Evolutionary conservation across 2,113 vertebrate genomes (phyloP), one percentile per base, ranked within the genome.

Genomic region (Falcunculus frontatus): DNA sequence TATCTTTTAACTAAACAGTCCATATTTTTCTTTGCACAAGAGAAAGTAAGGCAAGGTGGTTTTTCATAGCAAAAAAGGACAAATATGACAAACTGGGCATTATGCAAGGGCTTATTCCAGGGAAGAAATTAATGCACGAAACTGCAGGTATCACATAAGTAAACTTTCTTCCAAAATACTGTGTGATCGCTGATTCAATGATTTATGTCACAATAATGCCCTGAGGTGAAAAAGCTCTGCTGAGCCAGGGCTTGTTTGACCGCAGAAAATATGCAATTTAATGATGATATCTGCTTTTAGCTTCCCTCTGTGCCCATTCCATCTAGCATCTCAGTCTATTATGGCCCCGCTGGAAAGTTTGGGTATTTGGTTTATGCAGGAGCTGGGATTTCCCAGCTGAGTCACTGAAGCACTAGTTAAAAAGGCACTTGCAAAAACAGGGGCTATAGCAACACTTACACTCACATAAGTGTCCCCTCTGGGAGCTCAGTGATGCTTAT

Each of bases 351-450:
- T 76, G 73, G 86, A 84, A 95, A 77, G 88, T 93, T 90, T 90
- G 90, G 79, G 53, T 78, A 39, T 91, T 93, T 87, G 75, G 73
- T 89, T 96, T 72, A 72, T 63, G 69, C 76, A 87, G 80, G 41
- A 78, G 91, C 84, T 89, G 89, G 86, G 73, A 89, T 95, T 95
- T 86, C 90, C 95, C 89, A 93, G 73, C 64, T 72, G 91, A 92
- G 84, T 75, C 89, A 92, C 87, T 78, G 50, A 86, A 70, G 33
- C 52, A 22, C 42, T 16, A 49, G 76, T 60, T 92, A 91, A 84
- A 73, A 83, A 63, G 62, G 75, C 53, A 88, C 41, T 59, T 80
- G 63, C 75, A 90, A 49, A 88, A 93, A 63, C 4, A 84, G 68
- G 47, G 73, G 21, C 88, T 56, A 32, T 1, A 63, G 86, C 49